These are phyloP conservation scores for Amphiduros pacificus DNA, from an alignment of 2,888 invertebrate genomes.

Conservation along the genomic window DNA sequence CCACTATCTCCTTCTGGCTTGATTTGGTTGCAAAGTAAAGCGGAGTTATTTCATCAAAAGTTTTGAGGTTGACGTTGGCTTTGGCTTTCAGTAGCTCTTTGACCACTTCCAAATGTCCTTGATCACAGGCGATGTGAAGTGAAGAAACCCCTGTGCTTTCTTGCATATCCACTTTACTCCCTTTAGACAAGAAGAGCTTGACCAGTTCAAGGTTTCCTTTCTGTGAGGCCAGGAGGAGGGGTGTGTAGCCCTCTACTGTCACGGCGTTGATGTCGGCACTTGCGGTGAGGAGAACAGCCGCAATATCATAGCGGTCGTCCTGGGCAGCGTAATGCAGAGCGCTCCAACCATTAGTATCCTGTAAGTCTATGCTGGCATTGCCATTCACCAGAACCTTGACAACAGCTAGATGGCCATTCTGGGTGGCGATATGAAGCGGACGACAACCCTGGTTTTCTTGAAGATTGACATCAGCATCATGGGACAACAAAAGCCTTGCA, in stretches of 20 bases:
- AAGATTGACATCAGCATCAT: conserved; percentile 28
- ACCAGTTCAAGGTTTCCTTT: conserved; percentile 9
- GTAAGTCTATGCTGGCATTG: conserved; percentile 17
- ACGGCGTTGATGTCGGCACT: conserved; percentile 31
- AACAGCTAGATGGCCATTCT: conserved; percentile 21
- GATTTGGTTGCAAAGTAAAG: conserved; percentile 34
- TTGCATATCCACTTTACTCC: conserved; percentile 20
- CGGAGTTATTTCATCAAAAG: conserved; percentile 28
- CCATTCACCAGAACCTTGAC: conserved; percentile 21
- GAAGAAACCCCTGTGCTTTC: conserved; percentile 32
- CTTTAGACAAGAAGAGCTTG: conserved; percentile 3
- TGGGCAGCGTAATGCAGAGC: conserved; percentile 33
- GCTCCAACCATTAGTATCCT: conserved; percentile 31
- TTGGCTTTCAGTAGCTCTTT: conserved; percentile 24
- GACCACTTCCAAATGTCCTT: conserved; percentile 27
- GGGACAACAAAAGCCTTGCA: conserved; percentile 21
- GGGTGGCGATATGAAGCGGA: conserved; percentile 30
- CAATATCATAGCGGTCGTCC: conserved; percentile 14
- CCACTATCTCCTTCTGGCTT: conserved; percentile 23
- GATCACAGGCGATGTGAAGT: conserved; percentile 34
- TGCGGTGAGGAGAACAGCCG: conserved; percentile 24
- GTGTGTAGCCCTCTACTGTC: conserved; percentile 29
- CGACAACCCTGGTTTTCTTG: conserved; percentile 32
- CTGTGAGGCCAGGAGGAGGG: conserved; percentile 30
- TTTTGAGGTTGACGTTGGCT: conserved; percentile 30